Conservation (phyloP, 1,140 invertebrate genomes). For the Trichonephila clavipes region DNA sequence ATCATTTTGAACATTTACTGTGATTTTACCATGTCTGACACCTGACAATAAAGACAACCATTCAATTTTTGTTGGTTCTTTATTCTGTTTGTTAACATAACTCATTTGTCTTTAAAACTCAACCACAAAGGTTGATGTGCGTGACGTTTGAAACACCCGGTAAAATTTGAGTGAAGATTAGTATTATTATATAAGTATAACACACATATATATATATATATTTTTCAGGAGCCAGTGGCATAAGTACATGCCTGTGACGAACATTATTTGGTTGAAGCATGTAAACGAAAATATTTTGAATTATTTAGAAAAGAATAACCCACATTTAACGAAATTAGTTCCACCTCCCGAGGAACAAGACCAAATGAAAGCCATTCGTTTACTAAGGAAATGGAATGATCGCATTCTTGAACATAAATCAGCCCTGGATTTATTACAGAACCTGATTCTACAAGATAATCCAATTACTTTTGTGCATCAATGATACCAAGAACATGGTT, state of each 20-base stretch:
- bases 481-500: neutral
- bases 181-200: too few relatives aligned
- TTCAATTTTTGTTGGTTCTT: too few relatives aligned
- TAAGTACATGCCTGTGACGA: neutral
- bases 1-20: too few relatives aligned
- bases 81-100: too few relatives aligned
- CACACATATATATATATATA: neutral
- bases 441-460: neutral
- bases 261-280: constrained; percentile 33
- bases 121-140: too few relatives aligned
- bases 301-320: neutral
- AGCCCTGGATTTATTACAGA: neutral
- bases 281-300: neutral
- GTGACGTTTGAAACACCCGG: too few relatives aligned
- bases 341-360: neutral
- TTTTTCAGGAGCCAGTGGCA: neutral
- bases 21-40: too few relatives aligned
- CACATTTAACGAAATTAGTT: neutral
- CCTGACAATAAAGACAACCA: too few relatives aligned
- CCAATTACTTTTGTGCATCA: neutral
- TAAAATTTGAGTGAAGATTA: too few relatives aligned
- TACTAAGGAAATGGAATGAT: constrained; percentile 1
- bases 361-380: constrained; percentile 3
- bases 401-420: neutral
- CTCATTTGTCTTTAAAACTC: too few relatives aligned